Evolutionary conservation across 2,888 invertebrate genomes (phyloP).

Genomic region (Ceriagrion tenellum): DNA sequence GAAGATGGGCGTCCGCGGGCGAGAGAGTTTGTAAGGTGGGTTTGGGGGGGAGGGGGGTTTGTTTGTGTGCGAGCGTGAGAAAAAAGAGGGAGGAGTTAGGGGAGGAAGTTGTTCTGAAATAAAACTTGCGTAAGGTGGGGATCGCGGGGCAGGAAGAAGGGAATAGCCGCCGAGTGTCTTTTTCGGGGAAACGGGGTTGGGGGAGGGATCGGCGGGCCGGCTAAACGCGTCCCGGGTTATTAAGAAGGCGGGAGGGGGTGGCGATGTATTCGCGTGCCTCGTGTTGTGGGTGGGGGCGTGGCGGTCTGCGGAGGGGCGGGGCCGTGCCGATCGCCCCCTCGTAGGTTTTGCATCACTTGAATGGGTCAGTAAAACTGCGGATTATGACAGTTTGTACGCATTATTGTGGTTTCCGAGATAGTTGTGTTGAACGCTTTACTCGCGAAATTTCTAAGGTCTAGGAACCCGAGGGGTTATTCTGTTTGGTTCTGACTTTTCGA

Average conservation of each 20-base stretch:
- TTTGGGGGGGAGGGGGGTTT: background rate
- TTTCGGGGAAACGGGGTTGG: background rate
- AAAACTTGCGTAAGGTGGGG: conserved; percentile 63
- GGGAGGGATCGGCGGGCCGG: background rate
- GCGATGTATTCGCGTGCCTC: background rate
- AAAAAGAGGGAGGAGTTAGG: background rate
- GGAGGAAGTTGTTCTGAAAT: conserved; percentile 59
- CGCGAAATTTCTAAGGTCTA: no score
- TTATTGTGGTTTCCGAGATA: no score
- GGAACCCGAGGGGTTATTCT: no score
- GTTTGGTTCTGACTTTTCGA: no score
- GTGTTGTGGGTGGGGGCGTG: background rate
- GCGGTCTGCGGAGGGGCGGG: background rate
- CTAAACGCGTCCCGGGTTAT: background rate
- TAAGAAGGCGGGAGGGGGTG: background rate
- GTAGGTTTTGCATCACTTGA: background rate
- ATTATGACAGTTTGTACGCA: background rate
- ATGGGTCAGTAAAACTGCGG: background rate
- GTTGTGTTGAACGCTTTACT: no score
- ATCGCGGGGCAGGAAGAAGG: background rate
- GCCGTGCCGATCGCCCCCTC: background rate
- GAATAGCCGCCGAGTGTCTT: background rate
- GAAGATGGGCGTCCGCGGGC: conserved; percentile 21
- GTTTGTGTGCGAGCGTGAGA: conserved; percentile 33
- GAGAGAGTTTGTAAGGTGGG: background rate